Evolutionary conservation across 2,797 vertebrate species (phyloP).

Genomic region (Rallus crepitans): DNA sequence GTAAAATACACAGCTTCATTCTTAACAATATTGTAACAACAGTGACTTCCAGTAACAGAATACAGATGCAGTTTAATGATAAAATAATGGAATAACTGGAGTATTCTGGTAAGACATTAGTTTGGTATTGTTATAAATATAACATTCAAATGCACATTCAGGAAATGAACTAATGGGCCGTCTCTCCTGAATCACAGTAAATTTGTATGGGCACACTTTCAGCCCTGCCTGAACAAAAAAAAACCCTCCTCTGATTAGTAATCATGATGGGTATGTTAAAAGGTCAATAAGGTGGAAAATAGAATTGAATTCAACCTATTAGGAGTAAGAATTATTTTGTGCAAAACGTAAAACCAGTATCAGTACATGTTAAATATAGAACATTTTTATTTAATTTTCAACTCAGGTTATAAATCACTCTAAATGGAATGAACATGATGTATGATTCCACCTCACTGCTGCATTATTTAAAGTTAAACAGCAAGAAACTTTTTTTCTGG

Average conservation of each 20-base stretch:
- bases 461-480: background rate
- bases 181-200: background rate
- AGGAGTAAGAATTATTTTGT: background rate
- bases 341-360: background rate
- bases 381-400: background rate
- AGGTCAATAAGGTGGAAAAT: background rate
- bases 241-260: background rate
- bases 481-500: background rate
- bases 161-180: background rate
- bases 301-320: background rate
- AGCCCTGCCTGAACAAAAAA: background rate
- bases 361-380: background rate
- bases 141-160: background rate
- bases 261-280: background rate
- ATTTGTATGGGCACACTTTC: background rate
- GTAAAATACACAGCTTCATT: background rate
- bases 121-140: background rate
- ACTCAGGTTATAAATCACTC: background rate
- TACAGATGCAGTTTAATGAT: background rate
- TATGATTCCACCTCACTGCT: background rate
- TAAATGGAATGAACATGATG: background rate
- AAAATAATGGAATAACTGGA: background rate
- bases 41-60: background rate
- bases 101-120: background rate
- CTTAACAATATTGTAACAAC: background rate